Evolutionary conservation across 2,888 invertebrate genomes (phyloP).

Genomic region (Brassicogethes aeneus): DNA sequence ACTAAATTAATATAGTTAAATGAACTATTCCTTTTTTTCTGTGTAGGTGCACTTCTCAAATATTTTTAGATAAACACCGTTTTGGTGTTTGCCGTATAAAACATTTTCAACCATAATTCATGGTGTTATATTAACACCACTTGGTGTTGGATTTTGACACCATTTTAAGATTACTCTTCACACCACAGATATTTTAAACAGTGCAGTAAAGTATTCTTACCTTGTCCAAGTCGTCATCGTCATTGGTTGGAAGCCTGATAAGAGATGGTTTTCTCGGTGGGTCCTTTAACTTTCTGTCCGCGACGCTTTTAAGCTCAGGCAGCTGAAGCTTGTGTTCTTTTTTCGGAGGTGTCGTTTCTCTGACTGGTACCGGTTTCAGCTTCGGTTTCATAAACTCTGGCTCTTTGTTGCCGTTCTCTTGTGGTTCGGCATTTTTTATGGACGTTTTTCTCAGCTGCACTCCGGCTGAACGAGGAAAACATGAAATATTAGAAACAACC

Average conservation of each 20-base stretch:
- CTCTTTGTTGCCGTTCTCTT: slow-evolving; percentile 35
- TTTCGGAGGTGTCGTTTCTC: slow-evolving; percentile 34
- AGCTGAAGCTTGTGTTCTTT: slow-evolving; percentile 29
- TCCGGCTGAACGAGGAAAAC: slow-evolving; percentile 25
- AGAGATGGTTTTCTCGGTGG: slow-evolving; percentile 21
- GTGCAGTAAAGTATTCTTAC: slow-evolving; percentile 15
- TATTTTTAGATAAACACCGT: no score
- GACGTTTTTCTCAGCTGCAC: slow-evolving; percentile 27
- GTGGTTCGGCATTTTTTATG: slow-evolving; percentile 27
- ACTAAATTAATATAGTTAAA: no score
- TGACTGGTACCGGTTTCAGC: slow-evolving; percentile 34
- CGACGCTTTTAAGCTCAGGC: slow-evolving; percentile 33
- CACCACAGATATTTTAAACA: no score
- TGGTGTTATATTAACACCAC: no score
- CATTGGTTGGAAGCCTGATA: slow-evolving; percentile 15
- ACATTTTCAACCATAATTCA: no score
- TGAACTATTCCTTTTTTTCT: no score
- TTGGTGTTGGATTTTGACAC: no score
- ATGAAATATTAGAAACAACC: no score
- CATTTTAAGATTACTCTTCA: no score
- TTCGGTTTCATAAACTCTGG: slow-evolving; percentile 34
- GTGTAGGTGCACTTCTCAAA: no score
- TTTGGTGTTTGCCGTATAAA: no score
- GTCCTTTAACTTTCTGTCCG: slow-evolving; percentile 31
- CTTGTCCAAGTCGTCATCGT: slow-evolving; percentile 28